Conservation (phyloP, 2,888 invertebrate species). For the Nineta flava region DNA sequence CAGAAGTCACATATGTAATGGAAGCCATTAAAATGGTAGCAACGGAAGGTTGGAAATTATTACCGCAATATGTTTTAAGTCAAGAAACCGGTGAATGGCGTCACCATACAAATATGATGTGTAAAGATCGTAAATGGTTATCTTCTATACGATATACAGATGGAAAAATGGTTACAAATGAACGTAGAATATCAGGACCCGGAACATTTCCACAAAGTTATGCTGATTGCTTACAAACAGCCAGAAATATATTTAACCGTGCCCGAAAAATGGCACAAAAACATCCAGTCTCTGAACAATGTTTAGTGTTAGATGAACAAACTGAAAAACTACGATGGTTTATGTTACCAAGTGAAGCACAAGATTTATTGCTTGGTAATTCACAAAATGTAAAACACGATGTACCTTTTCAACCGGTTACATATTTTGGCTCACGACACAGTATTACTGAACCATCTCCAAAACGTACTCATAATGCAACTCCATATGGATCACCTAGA, state of each 20-base stretch:
- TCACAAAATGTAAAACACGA: constrained; percentile 62
- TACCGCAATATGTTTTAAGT: constrained; percentile 78
- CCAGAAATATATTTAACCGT: constrained; percentile 58
- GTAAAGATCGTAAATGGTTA: constrained; percentile 70
- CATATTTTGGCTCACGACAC: constrained; percentile 27
- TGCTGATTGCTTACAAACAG: constrained; percentile 63
- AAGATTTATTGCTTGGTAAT: constrained; percentile 53
- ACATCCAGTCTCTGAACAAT: constrained; percentile 57
- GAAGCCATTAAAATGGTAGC: constrained; percentile 78
- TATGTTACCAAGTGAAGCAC: constrained; percentile 76
- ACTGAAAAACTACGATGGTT: constrained; percentile 70
- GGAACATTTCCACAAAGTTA: constrained; percentile 58
- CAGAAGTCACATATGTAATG: constrained; percentile 64
- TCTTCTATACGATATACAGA: constrained; percentile 57
- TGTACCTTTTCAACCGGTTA: constrained; percentile 56
- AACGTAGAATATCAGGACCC: constrained; percentile 52
- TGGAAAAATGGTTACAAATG: constrained; percentile 59
- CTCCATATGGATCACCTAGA: constrained; percentile 32
- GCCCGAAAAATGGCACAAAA: constrained; percentile 62
- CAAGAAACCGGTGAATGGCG: constrained; percentile 82
- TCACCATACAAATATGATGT: constrained; percentile 61
- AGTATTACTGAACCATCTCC: constrained; percentile 10
- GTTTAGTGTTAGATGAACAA: constrained; percentile 49
- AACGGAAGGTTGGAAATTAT: constrained; percentile 73
- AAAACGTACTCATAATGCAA: constrained; percentile 6